Conservation (phyloP, 2,888 invertebrate species). For the Apodemia mormo region DNA sequence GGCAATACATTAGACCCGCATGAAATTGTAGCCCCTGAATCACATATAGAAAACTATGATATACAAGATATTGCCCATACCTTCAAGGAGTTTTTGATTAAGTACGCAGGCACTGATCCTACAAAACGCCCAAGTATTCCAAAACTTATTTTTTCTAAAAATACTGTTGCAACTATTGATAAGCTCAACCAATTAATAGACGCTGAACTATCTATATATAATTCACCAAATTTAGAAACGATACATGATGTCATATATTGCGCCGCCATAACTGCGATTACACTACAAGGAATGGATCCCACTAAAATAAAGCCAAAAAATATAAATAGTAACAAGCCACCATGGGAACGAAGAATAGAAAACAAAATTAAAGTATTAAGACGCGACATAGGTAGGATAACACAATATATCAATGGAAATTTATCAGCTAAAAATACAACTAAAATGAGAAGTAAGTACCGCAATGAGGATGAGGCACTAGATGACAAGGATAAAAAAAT, state of each 20-base stretch:
- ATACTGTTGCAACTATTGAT: neutral
- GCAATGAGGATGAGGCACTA: neutral
- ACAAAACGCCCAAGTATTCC: too few relatives aligned
- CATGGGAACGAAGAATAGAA: neutral
- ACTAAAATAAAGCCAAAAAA: neutral
- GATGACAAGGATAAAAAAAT: neutral
- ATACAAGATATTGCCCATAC: too few relatives aligned
- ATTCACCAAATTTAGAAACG: neutral
- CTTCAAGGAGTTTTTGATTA: too few relatives aligned
- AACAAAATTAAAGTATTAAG: neutral
- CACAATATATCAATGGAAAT: neutral
- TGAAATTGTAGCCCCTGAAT: too few relatives aligned
- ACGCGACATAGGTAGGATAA: neutral
- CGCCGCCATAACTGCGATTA: neutral
- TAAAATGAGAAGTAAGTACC: neutral
- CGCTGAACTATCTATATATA: neutral
- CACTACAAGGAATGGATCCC: neutral
- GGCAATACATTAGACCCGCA: too few relatives aligned
- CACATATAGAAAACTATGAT: too few relatives aligned
- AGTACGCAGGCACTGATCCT: too few relatives aligned
- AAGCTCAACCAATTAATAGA: neutral
- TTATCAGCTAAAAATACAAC: neutral
- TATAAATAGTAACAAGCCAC: neutral
- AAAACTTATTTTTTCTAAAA: too few relatives aligned
- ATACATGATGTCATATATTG: neutral